Base-by-base conservation (phyloP, 2,888 invertebrate species). In the Lepidochitona cinerea region DNA sequence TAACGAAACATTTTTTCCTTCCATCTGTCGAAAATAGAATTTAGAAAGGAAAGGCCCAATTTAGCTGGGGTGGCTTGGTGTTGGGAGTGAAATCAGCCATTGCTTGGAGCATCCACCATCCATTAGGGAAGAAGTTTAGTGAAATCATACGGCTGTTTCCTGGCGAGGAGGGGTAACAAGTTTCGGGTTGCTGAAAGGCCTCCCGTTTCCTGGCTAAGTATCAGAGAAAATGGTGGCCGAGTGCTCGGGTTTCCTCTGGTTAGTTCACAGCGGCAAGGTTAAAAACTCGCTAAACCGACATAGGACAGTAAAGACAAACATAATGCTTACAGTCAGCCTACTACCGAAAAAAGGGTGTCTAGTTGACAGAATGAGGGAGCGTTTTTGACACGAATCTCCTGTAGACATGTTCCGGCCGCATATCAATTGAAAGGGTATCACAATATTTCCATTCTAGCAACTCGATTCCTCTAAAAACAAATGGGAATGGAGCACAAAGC, bases 401-500 rank as follows among this genome's bases (percentile, higher is more conserved):
- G 59, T 59, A 32, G 32, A 59, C 23, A 18, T 26, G 23, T 23
- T 59, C 59, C 32, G 59, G 59, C 4, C 59, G 32, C 59, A 59
- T 59, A 59, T 59, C 59, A 59, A 59, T 59, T 59, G 23, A 59
- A 59, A 59, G 59, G 59, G 59, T 59, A 59, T 59, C 59, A 18
- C 59, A 59, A 59, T 59, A 59, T 59, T 59, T 59, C 59, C 26
- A 59, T 59, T 59, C 59, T 18, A 32, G 59, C 26, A 26, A 59
- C 59, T 32, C 59, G 59, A 59, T 59, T 23, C 59, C 26, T 59
- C 59, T 59, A 59, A 59, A 59, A 59, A 59, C 59, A 59, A 59
- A 59, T 59, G 59, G 12, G 12, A 32, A 59, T 14, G 59, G 26
- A 1, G 59, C 59, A 59, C 59, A 59, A 59, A 59, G 59, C 59